Percentiles rank a stretch among this genome's conserved stretches.
These are phyloP conservation scores for Pelodiscus sinensis DNA, from an alignment of 2,113 vertebrate genomes.

Conservation along the genomic window DNA sequence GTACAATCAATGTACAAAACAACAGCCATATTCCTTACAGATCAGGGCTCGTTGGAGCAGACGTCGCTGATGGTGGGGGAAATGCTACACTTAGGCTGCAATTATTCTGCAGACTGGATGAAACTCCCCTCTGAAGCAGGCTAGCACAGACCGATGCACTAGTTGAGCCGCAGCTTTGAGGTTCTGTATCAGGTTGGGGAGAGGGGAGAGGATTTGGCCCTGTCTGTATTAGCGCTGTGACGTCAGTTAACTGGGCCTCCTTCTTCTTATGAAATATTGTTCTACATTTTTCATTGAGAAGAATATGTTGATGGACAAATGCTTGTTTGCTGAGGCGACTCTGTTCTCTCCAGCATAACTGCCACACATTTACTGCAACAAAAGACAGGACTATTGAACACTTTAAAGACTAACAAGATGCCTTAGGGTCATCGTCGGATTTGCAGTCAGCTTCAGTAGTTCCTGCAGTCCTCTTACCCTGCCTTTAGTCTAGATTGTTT, in stretches of 20 bases:
- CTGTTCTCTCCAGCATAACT: not conserved
- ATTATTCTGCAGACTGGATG: not conserved
- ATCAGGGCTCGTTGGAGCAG: not conserved
- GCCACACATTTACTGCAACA: not conserved
- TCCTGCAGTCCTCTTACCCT: not conserved
- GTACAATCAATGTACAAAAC: not conserved
- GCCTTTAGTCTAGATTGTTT: not conserved
- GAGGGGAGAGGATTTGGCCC: not conserved
- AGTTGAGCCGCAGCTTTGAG: not conserved
- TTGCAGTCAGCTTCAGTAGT: not conserved
- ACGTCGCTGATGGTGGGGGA: rapidly evolving
- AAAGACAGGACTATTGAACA: not conserved
- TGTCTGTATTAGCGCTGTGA: not conserved
- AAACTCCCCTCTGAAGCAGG: not conserved
- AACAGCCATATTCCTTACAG: not conserved
- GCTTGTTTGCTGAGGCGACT: not conserved
- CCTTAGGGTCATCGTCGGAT: not conserved
- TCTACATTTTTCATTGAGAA: not conserved
- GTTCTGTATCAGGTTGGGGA: too few species aligned
- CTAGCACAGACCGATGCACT: rapidly evolving
- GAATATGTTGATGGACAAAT: not conserved
- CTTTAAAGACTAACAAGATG: too few species aligned
- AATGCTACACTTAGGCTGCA: not conserved
- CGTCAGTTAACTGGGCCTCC: not conserved
- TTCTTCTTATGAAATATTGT: not conserved